Evolutionary conservation across 2,797 vertebrate species (phyloP).

Genomic region (Mus caroli): DNA sequence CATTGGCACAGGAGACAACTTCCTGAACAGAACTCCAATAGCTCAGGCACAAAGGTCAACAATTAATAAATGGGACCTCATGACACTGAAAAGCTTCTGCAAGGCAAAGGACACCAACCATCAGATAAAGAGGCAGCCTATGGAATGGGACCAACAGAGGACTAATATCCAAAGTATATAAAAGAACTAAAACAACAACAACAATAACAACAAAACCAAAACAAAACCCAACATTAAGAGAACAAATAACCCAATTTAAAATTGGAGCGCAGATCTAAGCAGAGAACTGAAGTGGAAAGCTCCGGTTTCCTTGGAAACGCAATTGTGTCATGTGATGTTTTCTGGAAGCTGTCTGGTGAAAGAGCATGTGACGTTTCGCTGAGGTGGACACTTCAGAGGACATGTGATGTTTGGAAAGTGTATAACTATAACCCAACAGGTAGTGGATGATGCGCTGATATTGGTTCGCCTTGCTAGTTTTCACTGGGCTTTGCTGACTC

Average conservation of each 20-base stretch:
- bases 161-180: background rate
- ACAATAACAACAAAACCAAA: background rate
- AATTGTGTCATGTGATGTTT: no score
- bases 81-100: background rate
- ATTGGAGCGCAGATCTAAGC: background rate
- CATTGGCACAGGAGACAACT: background rate
- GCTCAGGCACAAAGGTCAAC: background rate
- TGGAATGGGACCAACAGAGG: background rate
- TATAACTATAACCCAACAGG: no score
- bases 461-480: no score
- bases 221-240: background rate
- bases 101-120: background rate
- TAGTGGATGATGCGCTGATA: no score
- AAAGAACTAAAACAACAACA: background rate
- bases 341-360: no score
- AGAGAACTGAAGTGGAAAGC: background rate
- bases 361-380: no score
- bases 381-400: no score
- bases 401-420: no score
- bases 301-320: no score
- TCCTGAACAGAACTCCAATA: background rate
- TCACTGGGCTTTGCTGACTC: no score
- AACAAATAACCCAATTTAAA: background rate
- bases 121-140: background rate
- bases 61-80: background rate